phyloP scores from a whole-genome alignment of 2,888 invertebrate species.

The Heliconius ismenius region DNA sequence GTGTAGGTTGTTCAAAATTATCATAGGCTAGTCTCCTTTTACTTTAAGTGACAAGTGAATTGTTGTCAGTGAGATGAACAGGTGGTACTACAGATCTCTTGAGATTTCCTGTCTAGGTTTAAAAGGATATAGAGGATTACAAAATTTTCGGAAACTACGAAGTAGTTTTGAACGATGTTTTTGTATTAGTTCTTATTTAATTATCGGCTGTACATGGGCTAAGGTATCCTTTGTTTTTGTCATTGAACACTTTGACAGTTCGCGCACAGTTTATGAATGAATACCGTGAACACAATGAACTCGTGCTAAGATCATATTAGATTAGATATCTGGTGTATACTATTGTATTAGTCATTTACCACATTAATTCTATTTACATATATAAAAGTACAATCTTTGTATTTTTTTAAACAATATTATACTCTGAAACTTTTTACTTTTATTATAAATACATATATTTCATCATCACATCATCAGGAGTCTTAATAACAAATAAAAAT shows the following conservation, averaged over 20 bases:
- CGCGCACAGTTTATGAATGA: constrained; percentile 76
- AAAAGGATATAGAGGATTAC: constrained; percentile 56
- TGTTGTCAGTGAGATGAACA: constrained; percentile 77
- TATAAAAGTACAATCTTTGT: neutral
- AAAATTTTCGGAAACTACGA: constrained; percentile 43
- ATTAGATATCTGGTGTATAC: constrained; percentile 61
- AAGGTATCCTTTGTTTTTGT: constrained; percentile 68
- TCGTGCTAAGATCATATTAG: constrained; percentile 66
- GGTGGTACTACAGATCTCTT: constrained; percentile 62
- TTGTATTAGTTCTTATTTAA: neutral
- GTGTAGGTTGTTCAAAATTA: constrained; percentile 2
- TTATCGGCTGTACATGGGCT: constrained; percentile 17
- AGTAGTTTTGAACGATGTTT: constrained; percentile 43
- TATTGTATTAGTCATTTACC: constrained; percentile 44
- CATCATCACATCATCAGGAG: neutral
- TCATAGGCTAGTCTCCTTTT: constrained; percentile 1
- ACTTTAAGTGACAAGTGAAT: constrained; percentile 48
- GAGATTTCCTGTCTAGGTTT: constrained; percentile 49
- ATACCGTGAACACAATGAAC: constrained; percentile 71
- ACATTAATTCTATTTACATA: constrained; percentile 1
- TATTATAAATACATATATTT: constrained; percentile 1
- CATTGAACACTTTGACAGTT: constrained; percentile 72
- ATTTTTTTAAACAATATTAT: neutral
- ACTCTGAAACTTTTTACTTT: neutral
- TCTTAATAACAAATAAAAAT: neutral